Percentiles rank a stretch among this genome's conserved stretches.
phyloP scores from a whole-genome alignment of 2,113 vertebrate species.

The Neoarius graeffei region DNA sequence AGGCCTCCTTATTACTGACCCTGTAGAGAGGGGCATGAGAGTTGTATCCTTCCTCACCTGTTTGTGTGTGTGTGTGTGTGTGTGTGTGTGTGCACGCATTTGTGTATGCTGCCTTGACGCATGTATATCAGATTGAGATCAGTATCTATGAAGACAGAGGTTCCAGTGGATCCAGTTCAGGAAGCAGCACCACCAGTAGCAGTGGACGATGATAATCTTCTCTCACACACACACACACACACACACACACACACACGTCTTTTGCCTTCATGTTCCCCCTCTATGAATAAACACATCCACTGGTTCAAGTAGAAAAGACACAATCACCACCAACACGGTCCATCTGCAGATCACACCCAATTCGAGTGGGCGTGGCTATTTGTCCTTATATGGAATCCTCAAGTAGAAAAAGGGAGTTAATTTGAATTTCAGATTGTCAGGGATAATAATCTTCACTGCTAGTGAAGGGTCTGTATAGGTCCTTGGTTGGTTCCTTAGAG shows the following conservation, averaged over 20 bases:
- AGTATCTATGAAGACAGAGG: conserved; percentile 95
- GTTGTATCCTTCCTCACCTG: conserved; percentile 88
- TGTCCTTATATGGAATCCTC: background rate
- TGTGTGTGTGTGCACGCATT: background rate
- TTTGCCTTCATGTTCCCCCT: background rate
- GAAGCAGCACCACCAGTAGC: conserved; percentile 84
- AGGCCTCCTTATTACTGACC: conserved; percentile 92
- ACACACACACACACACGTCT: conserved; percentile 22
- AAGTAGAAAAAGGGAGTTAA: background rate
- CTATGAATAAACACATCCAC: background rate
- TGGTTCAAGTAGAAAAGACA: background rate
- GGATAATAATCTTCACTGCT: background rate
- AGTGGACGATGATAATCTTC: conserved; percentile 62
- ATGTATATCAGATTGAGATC: conserved; percentile 86
- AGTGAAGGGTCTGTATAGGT: background rate
- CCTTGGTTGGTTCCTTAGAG: background rate
- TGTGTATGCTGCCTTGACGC: conserved; percentile 67
- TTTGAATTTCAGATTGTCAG: background rate
- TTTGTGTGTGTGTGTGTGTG: conserved; percentile 7
- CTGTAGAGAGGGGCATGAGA: conserved; percentile 94
- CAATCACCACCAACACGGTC: background rate
- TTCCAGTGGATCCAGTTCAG: conserved; percentile 88
- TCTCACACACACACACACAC: conserved; percentile 19
- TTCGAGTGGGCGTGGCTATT: background rate
- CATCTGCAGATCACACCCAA: background rate